A percentile compares a stretch with the other conserved stretches of the same genome.
Evolutionary conservation across 2,113 vertebrate species (phyloP).

Genomic region (Hyperopisus bebe): DNA sequence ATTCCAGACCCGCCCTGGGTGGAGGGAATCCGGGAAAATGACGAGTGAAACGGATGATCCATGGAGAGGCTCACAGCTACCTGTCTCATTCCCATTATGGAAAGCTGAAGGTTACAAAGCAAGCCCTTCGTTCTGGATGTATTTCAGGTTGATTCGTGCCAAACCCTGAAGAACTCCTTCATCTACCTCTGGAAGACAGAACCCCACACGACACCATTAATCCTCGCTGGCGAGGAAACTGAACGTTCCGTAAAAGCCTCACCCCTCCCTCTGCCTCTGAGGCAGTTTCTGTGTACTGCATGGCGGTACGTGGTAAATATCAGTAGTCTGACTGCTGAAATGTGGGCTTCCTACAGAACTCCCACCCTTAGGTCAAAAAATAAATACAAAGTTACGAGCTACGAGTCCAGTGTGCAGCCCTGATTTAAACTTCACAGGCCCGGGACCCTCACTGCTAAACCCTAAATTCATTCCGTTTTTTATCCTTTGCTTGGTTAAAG

Average conservation of each 20-base stretch:
- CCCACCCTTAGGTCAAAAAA: neutral
- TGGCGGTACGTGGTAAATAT: neutral
- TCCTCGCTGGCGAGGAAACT: neutral
- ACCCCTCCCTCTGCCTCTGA: neutral
- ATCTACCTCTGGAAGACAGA: neutral
- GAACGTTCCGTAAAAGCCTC: neutral
- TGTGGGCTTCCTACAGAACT: neutral
- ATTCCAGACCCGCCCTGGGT: neutral
- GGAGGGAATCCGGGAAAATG: neutral
- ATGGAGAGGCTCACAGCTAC: neutral
- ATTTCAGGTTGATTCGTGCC: neutral
- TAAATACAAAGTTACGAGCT: neutral
- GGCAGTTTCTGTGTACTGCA: neutral
- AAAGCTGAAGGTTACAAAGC: neutral
- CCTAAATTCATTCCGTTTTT: constrained; percentile 60
- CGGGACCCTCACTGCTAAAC: constrained; percentile 52
- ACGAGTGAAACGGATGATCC: neutral
- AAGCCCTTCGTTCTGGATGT: neutral
- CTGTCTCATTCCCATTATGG: constrained; percentile 7
- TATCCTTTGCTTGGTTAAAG: constrained; percentile 58
- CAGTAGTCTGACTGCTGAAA: neutral
- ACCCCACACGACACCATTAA: neutral
- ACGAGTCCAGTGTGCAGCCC: neutral
- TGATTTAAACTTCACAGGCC: constrained; percentile 13
- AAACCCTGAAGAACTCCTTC: neutral